Percentiles rank a stretch among this genome's conserved stretches.
Conservation (phyloP, 2,888 invertebrate species). For the Perithous albicinctus region DNA sequence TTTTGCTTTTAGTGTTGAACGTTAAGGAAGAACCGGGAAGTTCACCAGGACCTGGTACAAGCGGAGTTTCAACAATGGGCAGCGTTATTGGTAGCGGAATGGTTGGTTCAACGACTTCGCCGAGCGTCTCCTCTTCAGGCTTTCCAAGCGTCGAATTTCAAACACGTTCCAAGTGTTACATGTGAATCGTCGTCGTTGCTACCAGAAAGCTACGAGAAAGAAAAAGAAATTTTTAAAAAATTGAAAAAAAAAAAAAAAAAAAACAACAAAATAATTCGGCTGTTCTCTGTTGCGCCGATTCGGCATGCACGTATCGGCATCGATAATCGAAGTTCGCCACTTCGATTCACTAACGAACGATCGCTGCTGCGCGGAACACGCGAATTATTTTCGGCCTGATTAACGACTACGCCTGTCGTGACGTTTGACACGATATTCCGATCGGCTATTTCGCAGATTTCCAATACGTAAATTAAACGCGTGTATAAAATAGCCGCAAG, state of each 20-base stretch:
- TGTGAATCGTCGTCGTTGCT: constrained; percentile 75
- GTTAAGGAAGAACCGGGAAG: constrained; percentile 82
- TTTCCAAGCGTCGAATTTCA: constrained; percentile 80
- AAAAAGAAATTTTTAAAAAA: no score
- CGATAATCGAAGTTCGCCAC: constrained; percentile 55
- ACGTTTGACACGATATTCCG: not conserved
- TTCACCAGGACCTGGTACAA: constrained; percentile 75
- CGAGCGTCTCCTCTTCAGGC: constrained; percentile 80
- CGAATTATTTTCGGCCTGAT: constrained; percentile 40
- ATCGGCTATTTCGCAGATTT: not conserved
- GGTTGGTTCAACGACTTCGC: constrained; percentile 77
- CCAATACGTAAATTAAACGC: constrained; percentile 42
- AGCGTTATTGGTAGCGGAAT: constrained; percentile 76
- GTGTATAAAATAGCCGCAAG: not conserved
- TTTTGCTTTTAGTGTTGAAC: constrained; percentile 78
- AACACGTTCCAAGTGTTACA: constrained; percentile 80
- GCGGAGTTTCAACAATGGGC: constrained; percentile 76
- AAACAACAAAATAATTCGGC: no score
- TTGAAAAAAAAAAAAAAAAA: no score
- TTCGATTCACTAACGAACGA: not conserved
- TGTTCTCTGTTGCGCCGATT: constrained; percentile 40
- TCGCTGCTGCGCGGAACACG: constrained; percentile 25
- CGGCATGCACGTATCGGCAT: constrained; percentile 54
- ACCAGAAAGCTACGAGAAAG: no score
- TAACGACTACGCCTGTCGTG: constrained; percentile 35